Conservation (phyloP, 2,888 invertebrate genomes). For the Idaea aversata region DNA sequence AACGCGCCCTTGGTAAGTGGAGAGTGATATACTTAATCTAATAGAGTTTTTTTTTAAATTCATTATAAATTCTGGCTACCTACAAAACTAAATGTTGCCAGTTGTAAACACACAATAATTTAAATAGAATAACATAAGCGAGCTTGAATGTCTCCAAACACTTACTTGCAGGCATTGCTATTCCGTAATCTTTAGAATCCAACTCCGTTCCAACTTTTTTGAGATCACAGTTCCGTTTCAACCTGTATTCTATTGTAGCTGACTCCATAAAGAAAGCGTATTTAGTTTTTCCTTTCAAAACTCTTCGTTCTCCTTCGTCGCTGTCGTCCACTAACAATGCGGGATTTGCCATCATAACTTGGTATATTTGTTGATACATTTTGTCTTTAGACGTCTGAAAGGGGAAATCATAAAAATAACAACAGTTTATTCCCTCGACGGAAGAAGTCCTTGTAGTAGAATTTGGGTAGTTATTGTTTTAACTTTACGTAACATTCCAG, state of each 20-base stretch:
- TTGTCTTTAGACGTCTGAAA: slow-evolving; percentile 87
- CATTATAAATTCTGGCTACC: too few relatives aligned
- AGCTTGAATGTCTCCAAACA: slow-evolving; percentile 24
- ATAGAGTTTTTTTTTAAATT: too few relatives aligned
- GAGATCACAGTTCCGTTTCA: slow-evolving; percentile 89
- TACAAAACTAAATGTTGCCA: too few relatives aligned
- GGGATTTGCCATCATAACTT: slow-evolving; percentile 90
- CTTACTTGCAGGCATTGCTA: slow-evolving; percentile 91
- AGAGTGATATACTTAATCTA: too few relatives aligned
- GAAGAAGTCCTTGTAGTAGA: too few relatives aligned
- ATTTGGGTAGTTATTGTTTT: background rate
- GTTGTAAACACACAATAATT: too few relatives aligned
- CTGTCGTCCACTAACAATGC: slow-evolving; percentile 89
- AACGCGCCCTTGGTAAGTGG: too few relatives aligned
- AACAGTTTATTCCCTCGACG: background rate
- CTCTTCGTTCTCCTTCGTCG: slow-evolving; percentile 91
- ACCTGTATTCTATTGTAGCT: slow-evolving; percentile 93
- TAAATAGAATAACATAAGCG: slow-evolving; percentile 6
- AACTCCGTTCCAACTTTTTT: slow-evolving; percentile 89
- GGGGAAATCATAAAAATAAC: background rate
- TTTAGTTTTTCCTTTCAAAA: slow-evolving; percentile 71
- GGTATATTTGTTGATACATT: slow-evolving; percentile 93
- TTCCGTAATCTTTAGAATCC: slow-evolving; percentile 92
- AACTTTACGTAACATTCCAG: background rate
- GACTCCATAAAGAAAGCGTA: slow-evolving; percentile 99